Base-by-base conservation (phyloP, 2,888 invertebrate species). In the Salpingus planirostris region DNA sequence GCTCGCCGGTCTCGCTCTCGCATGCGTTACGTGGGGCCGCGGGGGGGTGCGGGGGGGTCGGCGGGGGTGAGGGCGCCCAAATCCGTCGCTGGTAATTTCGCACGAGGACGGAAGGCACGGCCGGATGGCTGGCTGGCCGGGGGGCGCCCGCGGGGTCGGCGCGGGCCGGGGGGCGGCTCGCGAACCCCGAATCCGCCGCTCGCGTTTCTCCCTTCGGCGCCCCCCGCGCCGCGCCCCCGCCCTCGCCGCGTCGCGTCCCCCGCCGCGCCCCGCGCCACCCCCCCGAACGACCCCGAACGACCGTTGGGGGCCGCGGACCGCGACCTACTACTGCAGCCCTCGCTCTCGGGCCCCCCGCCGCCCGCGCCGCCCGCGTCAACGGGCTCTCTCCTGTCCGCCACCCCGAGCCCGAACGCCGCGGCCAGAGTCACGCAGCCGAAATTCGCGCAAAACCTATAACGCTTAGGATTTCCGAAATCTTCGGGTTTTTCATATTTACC, bases 321-420 rank as follows among this genome's bases (percentile, higher is more conserved):
- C 54, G 54, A 54, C 54, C 54, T 52, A n/a, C n/a, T n/a, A n/a
- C n/a, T n/a, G 52, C 46, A 46, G 47, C 50, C 47, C 49, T 43
- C 44, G 32, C 33, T 36, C 25, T 30, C 33, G 36, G 40, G 33
- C 33, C 43, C 32, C 29, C 38, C 33, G 33, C 43, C 46, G 46
- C 47, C 46, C 47, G 49, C 49, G 49, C 48, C 51, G 44, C 50
- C 51, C 36, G 43, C 32, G 31, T 41, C 42, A 44, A 44, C 18
- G 8, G n/a, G 32, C 38, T 24, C 30, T 31, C 38, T 37, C 35
- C 31, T 42, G 33, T 27, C 38, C 33, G 33, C 43, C 45, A 47
- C 47, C 46, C 5, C 18, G 18, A 5, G 18, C 18, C 18, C 5
- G 18, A 5, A 18, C n/a, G 18, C 44, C 42, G 37, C 37, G 38